A percentile compares a stretch with the other conserved stretches of the same genome.
These are phyloP conservation scores for Simalia tracyae DNA, from an alignment of 2,797 vertebrate species.

Conservation along the genomic window DNA sequence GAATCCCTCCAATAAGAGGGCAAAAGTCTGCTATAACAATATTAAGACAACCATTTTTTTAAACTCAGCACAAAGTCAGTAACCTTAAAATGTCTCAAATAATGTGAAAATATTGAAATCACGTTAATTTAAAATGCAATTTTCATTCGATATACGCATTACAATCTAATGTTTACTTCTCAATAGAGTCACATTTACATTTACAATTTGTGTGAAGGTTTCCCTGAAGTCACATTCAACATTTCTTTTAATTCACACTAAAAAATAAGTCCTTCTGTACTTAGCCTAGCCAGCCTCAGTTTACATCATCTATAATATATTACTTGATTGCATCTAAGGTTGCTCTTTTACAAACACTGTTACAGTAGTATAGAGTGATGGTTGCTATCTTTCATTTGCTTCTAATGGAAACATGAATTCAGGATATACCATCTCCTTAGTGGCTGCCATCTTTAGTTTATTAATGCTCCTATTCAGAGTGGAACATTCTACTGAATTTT, in stretches of 20 bases:
- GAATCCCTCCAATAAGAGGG: too few relatives aligned
- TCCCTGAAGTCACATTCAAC: too few relatives aligned
- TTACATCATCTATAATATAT: constrained; percentile 43
- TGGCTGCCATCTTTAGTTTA: not conserved
- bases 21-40: too few relatives aligned
- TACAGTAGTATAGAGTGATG: constrained; percentile 10
- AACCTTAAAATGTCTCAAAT: too few relatives aligned
- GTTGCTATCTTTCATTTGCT: constrained; percentile 32
- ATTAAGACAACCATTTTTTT: not conserved
- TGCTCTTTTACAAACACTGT: constrained; percentile 22
- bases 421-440: constrained; percentile 32
- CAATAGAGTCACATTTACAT: not conserved
- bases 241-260: not conserved
- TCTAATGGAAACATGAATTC: constrained; percentile 25
- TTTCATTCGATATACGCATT: not conserved
- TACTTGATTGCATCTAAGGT: constrained; percentile 14
- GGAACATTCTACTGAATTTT: not conserved
- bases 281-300: not conserved
- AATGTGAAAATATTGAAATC: not conserved
- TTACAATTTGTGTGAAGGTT: not conserved
- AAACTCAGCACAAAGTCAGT: not conserved
- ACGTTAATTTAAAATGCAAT: not conserved
- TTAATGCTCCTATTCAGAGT: not conserved
- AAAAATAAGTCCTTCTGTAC: not conserved
- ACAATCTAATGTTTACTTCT: not conserved